Evolutionary conservation across 2,113 vertebrate species (phyloP).

Genomic region (Phaetusa simplex): DNA sequence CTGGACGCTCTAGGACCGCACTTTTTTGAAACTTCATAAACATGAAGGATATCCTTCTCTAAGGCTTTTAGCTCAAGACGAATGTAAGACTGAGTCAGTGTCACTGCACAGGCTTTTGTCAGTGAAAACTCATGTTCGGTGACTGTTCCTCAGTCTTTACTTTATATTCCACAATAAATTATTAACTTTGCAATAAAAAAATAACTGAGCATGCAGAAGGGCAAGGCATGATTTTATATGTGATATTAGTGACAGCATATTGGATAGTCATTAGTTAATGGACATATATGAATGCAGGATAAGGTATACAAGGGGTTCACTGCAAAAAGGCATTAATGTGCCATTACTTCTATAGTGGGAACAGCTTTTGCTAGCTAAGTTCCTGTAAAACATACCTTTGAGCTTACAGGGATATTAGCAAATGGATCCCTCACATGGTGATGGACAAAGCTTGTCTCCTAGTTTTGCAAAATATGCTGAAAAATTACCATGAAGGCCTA

Average conservation of each 20-base stretch:
- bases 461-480: neutral
- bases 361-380: constrained; percentile 1
- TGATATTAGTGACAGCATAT: neutral
- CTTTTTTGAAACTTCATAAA: neutral
- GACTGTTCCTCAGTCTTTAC: neutral
- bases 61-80: neutral
- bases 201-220: neutral
- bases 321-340: constrained; percentile 11
- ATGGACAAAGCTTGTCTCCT: neutral
- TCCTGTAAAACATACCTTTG: constrained; percentile 21
- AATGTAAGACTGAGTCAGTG: neutral
- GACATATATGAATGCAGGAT: neutral
- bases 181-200: constrained; percentile 21
- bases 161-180: neutral
- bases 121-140: neutral
- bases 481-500: neutral
- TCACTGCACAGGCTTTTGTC: neutral
- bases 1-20: neutral
- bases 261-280: constrained; percentile 7
- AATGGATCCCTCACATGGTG: neutral
- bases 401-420: neutral
- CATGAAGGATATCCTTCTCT: neutral
- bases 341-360: constrained; percentile 6
- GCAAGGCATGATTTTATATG: neutral
- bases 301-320: neutral